phyloP scores from a whole-genome alignment of 2,113 vertebrate genomes.

The Dissostichus mawsoni region DNA sequence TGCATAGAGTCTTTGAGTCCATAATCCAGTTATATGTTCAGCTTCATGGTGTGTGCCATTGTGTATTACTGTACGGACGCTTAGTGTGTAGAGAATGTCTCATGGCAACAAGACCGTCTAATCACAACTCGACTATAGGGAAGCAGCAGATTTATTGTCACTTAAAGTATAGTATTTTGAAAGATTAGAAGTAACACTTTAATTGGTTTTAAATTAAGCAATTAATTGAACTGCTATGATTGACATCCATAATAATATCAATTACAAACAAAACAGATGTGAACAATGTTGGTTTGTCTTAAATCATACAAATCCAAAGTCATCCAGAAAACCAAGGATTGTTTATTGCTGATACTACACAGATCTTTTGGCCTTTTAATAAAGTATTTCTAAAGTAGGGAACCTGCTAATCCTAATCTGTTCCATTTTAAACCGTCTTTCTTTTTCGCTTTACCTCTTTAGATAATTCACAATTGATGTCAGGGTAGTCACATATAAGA shows the following conservation, averaged over 20 bases:
- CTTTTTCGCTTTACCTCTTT: slow-evolving; percentile 11
- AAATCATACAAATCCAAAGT: not conserved
- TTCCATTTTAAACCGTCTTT: slow-evolving; percentile 27
- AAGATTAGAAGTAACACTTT: not conserved
- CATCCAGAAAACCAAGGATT: slow-evolving; percentile 5
- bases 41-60: slow-evolving; percentile 47
- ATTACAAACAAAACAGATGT: too few species aligned
- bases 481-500: slow-evolving; percentile 34
- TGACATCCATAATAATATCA: too few species aligned
- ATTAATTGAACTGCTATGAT: not conserved
- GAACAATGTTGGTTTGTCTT: not conserved
- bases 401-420: slow-evolving; percentile 36
- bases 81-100: slow-evolving; percentile 16
- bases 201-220: not conserved
- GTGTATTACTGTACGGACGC: slow-evolving; percentile 33
- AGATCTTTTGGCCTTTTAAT: not conserved
- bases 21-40: slow-evolving; percentile 61
- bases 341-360: not conserved
- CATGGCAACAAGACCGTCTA: slow-evolving; percentile 16
- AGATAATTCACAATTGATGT: slow-evolving; percentile 43
- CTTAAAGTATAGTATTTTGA: not conserved
- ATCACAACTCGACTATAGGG: slow-evolving; percentile 9
- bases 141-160: slow-evolving; percentile 13
- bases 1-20: slow-evolving; percentile 34
- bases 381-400: not conserved